Percentiles rank a stretch among this genome's conserved stretches.
These are phyloP conservation scores for Drosophila kikkawai DNA, from an alignment of 1,140 invertebrate genomes.

Conservation along the genomic window DNA sequence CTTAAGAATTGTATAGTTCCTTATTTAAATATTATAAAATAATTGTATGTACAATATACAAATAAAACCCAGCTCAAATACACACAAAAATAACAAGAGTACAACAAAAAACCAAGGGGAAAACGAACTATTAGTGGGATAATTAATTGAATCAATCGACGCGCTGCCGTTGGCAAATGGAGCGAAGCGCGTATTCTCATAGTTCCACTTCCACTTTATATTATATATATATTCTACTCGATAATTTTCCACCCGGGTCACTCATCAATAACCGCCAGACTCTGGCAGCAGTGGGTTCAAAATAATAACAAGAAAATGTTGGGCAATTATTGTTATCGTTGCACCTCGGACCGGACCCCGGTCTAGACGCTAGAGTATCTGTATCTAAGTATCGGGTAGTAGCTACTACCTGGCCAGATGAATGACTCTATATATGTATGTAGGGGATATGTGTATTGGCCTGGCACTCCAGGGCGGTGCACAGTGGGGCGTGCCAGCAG, in stretches of 20 bases:
- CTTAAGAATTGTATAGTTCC: neutral
- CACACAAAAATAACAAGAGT: slow-evolving; percentile 1
- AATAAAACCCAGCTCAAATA: neutral
- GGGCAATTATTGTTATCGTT: slow-evolving; percentile 49
- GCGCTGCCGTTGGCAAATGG: slow-evolving; percentile 52
- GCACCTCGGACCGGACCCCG: slow-evolving; percentile 34
- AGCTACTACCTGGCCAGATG: slow-evolving; percentile 29
- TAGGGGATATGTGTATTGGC: neutral
- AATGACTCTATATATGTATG: slow-evolving; percentile 26
- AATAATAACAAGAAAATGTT: slow-evolving; percentile 44
- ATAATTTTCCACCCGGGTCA: slow-evolving; percentile 37
- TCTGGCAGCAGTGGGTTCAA: neutral
- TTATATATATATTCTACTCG: neutral
- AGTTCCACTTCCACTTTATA: neutral
- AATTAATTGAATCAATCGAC: slow-evolving; percentile 80
- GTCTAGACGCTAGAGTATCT: neutral
- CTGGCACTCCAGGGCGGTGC: slow-evolving; percentile 14
- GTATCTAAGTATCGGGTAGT: slow-evolving; percentile 2
- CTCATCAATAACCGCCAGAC: slow-evolving; percentile 7
- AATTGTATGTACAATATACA: neutral
- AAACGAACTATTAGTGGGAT: slow-evolving; percentile 60
- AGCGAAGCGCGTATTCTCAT: slow-evolving; percentile 33
- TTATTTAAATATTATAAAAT: neutral
- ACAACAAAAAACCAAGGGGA: slow-evolving; percentile 7
- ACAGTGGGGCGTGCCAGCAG: slow-evolving; percentile 27